Evolutionary conservation across 2,797 vertebrate species (phyloP).

Genomic region (Anolis apletophallus): DNA sequence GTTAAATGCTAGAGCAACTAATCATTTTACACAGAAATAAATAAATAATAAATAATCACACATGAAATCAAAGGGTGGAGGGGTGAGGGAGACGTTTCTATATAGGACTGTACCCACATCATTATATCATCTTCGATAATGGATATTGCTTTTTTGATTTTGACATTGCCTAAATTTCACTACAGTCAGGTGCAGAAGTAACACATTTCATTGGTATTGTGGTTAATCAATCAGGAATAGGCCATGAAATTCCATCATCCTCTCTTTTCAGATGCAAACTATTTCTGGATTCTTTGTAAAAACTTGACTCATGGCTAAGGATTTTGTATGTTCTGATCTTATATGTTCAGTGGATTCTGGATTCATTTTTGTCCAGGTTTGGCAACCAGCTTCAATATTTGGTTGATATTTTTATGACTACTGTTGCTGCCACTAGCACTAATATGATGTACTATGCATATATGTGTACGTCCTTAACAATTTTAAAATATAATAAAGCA

Average conservation of each 20-base stretch:
- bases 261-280: neutral
- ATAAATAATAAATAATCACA: no score
- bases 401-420: neutral
- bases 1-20: no score
- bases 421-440: neutral
- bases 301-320: neutral
- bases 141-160: slow-evolving; percentile 53
- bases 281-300: neutral
- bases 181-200: slow-evolving; percentile 34
- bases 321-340: neutral
- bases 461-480: no score
- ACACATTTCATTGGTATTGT: neutral
- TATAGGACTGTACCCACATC: no score
- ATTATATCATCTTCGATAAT: slow-evolving; percentile 31
- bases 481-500: no score
- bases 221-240: neutral
- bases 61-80: no score
- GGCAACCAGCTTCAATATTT: no score
- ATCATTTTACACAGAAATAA: no score
- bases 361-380: no score
- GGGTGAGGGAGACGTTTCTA: no score
- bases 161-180: slow-evolving; percentile 40
- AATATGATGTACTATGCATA: no score
- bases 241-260: neutral
- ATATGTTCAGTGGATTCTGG: neutral